A percentile compares a stretch with the other conserved stretches of the same genome.
phyloP scores from a whole-genome alignment of 2,797 vertebrate genomes.

The Scolopax rusticola region DNA sequence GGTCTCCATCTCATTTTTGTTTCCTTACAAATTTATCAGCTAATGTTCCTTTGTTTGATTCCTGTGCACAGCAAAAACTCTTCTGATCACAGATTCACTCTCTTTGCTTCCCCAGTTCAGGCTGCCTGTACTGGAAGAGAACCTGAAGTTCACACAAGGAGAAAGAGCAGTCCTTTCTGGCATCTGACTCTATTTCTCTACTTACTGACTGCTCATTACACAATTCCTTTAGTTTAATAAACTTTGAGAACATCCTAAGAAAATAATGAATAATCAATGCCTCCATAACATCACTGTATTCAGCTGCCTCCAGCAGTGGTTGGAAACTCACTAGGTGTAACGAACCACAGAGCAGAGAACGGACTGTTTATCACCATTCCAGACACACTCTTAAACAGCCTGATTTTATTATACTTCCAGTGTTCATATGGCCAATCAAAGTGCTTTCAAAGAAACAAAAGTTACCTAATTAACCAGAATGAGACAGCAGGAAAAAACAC shows the following conservation, averaged over 20 bases:
- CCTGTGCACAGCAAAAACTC: not conserved
- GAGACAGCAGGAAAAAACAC: constrained; percentile 12
- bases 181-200: not conserved
- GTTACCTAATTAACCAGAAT: constrained; percentile 54
- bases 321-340: constrained; percentile 1
- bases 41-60: not conserved
- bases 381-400: constrained; percentile 65
- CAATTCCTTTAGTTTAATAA: not conserved
- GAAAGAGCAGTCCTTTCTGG: not conserved
- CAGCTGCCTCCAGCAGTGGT: not conserved
- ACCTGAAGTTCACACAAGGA: not conserved
- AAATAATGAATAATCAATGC: not conserved
- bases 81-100: not conserved
- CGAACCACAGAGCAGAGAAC: not conserved
- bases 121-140: not conserved
- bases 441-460: constrained; percentile 52
- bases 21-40: not conserved
- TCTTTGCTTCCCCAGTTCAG: not conserved
- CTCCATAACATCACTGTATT: not conserved
- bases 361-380: constrained; percentile 51
- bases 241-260: not conserved
- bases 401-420: constrained; percentile 64
- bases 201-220: not conserved
- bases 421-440: constrained; percentile 48
- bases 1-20: not conserved